Base-by-base conservation (phyloP, 35 echinoderm and acorn worm species). In the Stichopus chloronotus region DNA sequence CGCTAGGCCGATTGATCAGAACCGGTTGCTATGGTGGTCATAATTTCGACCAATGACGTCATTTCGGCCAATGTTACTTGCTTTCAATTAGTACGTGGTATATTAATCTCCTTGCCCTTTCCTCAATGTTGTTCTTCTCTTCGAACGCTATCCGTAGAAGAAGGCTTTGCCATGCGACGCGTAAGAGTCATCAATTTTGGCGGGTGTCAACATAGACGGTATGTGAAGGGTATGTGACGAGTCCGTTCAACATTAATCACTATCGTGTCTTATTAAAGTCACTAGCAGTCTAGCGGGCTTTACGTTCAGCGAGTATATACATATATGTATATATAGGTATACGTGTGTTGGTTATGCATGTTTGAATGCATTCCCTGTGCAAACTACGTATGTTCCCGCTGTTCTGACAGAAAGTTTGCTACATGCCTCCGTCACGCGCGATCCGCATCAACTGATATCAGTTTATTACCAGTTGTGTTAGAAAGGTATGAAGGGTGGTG, bases 101-200 rank as follows among this genome's bases (percentile, higher is more conserved):
- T 74, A 74, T 74, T 74, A 74, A 74, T 74, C 69, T 74, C 69
- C 69, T 74, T 74, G 69, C 69, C 69, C 19, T 74, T 74, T 74
- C 17, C 11, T 74, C 30, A 74, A 74, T 19, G 69, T 74, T 74
- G 69, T 7, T 7, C 69, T 74, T 74, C 19, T 74, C 7, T 74
- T 74, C 69, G 69, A 74, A 16, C 22, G 69, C 17, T 74, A 74
- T 74, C 17, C 22, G 69, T 24, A 74, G 19, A 74, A 74, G 69
- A 24, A 43, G 20, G 17, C 69, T 74, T 74, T n/a, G 69, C 69
- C 69, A 74, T 74, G 69, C 69, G 22, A 74, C 69, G 69, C 13
- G 5, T 7, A 74, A 74, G 69, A 16, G 69, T 74, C 69, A 74
- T 74, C 69, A 74, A 74, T 74, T 74, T 74, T 74, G 17, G 30